These are phyloP conservation scores for Pleuronectes platessa DNA, from an alignment of 2,113 vertebrate species.

Conservation along the genomic window DNA sequence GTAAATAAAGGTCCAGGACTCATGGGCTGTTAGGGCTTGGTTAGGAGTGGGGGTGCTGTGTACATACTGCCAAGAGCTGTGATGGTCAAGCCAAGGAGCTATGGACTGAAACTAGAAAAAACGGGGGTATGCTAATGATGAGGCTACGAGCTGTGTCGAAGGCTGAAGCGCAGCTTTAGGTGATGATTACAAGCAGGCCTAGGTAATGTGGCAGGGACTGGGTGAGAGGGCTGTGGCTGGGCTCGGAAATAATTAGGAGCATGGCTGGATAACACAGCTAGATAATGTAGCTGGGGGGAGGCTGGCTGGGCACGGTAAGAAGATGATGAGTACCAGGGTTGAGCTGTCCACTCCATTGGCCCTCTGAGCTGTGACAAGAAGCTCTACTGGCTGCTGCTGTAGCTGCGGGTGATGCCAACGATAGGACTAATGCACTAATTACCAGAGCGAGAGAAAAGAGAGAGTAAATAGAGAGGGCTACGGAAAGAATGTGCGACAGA, in stretches of 20 bases:
- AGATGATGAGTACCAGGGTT: slow-evolving; percentile 79
- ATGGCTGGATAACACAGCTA: slow-evolving; percentile 69
- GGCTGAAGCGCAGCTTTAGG: slow-evolving; percentile 57
- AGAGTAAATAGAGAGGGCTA: slow-evolving; percentile 62
- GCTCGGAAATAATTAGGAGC: slow-evolving; percentile 79
- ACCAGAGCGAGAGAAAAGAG: slow-evolving; percentile 82
- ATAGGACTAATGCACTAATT: slow-evolving; percentile 97
- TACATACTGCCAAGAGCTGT: slow-evolving; percentile 61
- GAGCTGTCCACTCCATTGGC: slow-evolving; percentile 87
- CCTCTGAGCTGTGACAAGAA: slow-evolving; percentile 88
- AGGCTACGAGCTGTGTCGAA: slow-evolving; percentile 61
- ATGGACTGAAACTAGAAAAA: slow-evolving; percentile 37
- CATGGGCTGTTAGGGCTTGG: slow-evolving; percentile 37
- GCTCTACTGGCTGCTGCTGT: slow-evolving; percentile 73
- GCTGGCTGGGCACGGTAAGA: slow-evolving; percentile 60
- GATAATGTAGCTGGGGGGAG: slow-evolving; percentile 73
- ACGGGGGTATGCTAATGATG: slow-evolving; percentile 73
- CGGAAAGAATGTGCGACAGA: slow-evolving; percentile 31
- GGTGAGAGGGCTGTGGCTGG: slow-evolving; percentile 70
- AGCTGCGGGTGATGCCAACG: slow-evolving; percentile 86
- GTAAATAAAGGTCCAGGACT: slow-evolving; percentile 62
- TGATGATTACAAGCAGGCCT: slow-evolving; percentile 70
- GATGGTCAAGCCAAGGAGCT: slow-evolving; percentile 60
- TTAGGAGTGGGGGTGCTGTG: slow-evolving; percentile 42
- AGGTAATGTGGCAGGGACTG: slow-evolving; percentile 71